Conservation (phyloP, 1,140 invertebrate genomes). For the Anthonomus grandis region DNA sequence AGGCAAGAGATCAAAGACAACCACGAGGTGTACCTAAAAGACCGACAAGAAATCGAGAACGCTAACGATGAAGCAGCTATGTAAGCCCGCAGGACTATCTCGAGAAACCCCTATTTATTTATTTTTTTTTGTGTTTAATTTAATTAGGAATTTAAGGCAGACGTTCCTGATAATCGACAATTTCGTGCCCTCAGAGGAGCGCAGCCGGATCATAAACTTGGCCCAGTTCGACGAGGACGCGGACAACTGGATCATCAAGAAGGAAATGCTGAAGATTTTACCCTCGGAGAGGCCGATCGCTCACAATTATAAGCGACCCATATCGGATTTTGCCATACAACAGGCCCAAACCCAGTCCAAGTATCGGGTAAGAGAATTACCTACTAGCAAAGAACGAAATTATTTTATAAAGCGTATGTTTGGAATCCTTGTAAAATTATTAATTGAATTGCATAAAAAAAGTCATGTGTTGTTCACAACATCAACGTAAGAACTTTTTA, state of each 20-base stretch:
- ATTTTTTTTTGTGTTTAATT: not conserved
- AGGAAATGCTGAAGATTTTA: conserved; percentile 39
- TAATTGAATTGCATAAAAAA: too few species aligned
- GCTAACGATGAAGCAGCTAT: conserved; percentile 78
- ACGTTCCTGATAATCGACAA: conserved; percentile 91
- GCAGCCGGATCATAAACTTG: conserved; percentile 74
- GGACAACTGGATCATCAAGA: conserved; percentile 70
- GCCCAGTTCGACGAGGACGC: conserved; percentile 84
- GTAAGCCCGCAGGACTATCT: too few species aligned
- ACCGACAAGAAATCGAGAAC: conserved; percentile 74
- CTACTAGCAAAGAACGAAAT: too few species aligned
- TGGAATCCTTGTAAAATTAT: too few species aligned
- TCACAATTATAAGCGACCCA: conserved; percentile 55
- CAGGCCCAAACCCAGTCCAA: conserved; percentile 44
- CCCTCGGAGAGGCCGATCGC: conserved; percentile 40
- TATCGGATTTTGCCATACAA: conserved; percentile 69
- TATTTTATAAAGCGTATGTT: too few species aligned
- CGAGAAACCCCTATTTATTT: not conserved
- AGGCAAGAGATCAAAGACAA: conserved; percentile 46
- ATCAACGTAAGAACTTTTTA: too few species aligned
- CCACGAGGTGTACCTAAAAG: conserved; percentile 46
- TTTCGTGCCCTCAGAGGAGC: conserved; percentile 91
- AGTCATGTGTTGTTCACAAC: too few species aligned
- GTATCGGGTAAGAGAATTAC: conserved; percentile 37
- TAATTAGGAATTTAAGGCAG: conserved; percentile 67